Base-by-base conservation (phyloP, 2,797 vertebrate genomes). In the Silurus aristotelis region DNA sequence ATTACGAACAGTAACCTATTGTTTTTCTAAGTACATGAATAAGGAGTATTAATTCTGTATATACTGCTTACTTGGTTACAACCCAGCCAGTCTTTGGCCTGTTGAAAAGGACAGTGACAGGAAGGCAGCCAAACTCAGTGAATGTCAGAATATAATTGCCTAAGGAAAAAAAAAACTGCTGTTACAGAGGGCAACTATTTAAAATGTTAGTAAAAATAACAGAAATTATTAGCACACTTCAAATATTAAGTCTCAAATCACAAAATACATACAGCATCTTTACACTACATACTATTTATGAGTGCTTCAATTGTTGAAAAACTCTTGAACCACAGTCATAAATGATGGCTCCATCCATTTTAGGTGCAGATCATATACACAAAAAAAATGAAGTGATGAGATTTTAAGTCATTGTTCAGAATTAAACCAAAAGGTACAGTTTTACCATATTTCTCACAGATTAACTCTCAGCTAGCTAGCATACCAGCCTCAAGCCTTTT, bases 121-220 rank as follows among this genome's bases (percentile, higher is more conserved):
- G 94, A 71, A 95, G 80, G 83, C 95, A 96, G 46, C 94, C 95
- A 4, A 93, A 93, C 27, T 95, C 93, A 6, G 95, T 95, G 19
- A 94, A 88, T 0, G 93, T 93, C n/a, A 0, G 43, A 0, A 92
- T 0, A 72, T 90, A 95, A 38, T 70, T 87, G 61, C 82, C 95
- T 96, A 88, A 6, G 43, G 10, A 43, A 6, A 27, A 20, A 63
- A 27, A 82, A 25, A 56, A 31, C 14, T 3, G 27, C 8, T 20
- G 9, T 77, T 38, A 58, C 27, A 12, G 27, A 31, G 20, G 20
- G 58, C 8, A 55, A 52, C 22, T n/a, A 55, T 58, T 56, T 58
- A 7, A 58, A 31, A 31, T 31, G 12, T 58, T 31, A 31, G 19
- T 6, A 1, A 5, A 38, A 52, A 10, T 52, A 10, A 10, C 10